Evolutionary conservation across 1,140 invertebrate species (phyloP).

Genomic region (Zaprionus kolodkinae): DNA sequence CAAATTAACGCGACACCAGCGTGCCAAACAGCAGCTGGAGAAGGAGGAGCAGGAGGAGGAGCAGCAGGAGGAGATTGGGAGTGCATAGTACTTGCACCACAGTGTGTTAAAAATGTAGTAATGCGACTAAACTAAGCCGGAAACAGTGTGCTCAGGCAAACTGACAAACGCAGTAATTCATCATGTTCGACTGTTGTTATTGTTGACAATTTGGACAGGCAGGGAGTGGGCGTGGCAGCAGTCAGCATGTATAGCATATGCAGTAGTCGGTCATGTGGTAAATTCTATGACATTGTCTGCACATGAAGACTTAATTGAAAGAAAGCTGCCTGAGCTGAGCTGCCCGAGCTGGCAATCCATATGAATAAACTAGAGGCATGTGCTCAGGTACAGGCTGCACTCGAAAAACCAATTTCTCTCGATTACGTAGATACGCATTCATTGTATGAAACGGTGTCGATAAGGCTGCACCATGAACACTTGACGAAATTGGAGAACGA

Average conservation of each 20-base stretch:
- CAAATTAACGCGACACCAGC: slow-evolving; percentile 68
- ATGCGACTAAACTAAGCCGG: slow-evolving; percentile 38
- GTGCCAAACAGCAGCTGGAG: slow-evolving; percentile 5
- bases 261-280: slow-evolving; percentile 17
- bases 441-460: neutral
- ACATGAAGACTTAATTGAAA: slow-evolving; percentile 35
- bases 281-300: slow-evolving; percentile 24
- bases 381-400: neutral
- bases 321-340: neutral
- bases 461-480: neutral
- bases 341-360: slow-evolving; percentile 22
- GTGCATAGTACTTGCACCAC: neutral
- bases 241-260: neutral
- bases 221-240: slow-evolving; percentile 10
- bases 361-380: slow-evolving; percentile 35
- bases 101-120: slow-evolving; percentile 64
- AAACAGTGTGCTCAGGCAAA: slow-evolving; percentile 26
- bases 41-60: neutral
- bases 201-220: slow-evolving; percentile 43
- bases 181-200: slow-evolving; percentile 72
- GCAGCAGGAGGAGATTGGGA: neutral
- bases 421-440: neutral
- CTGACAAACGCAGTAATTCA: slow-evolving; percentile 67
- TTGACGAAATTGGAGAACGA: slow-evolving; percentile 38
- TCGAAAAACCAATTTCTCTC: slow-evolving; percentile 26